phyloP scores from a whole-genome alignment of 2,797 vertebrate genomes.

The Lutjanus campechanus region DNA sequence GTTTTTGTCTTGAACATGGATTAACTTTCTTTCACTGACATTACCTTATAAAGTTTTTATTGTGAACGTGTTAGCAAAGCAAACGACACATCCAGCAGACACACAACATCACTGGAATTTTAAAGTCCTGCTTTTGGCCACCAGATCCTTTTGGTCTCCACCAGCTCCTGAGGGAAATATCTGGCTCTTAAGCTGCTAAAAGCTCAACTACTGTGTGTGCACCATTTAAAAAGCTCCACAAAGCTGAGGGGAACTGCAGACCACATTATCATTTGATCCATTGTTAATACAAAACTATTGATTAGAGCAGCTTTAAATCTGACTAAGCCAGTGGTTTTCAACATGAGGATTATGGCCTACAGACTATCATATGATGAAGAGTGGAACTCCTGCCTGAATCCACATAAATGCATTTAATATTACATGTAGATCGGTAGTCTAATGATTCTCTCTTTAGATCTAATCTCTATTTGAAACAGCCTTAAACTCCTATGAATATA shows the following conservation, averaged over 20 bases:
- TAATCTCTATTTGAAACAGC: not conserved
- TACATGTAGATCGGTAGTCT: not conserved
- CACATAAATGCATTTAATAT: not conserved
- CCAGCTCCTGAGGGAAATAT: constrained; percentile 28
- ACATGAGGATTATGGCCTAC: not conserved
- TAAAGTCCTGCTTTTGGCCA: not conserved
- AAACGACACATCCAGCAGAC: not conserved
- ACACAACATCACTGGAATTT: not conserved
- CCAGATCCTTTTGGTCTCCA: not conserved
- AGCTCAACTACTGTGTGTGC: not conserved
- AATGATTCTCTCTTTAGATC: not conserved
- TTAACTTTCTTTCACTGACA: not conserved
- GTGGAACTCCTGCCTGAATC: not conserved
- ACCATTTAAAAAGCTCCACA: not conserved
- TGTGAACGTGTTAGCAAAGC: not conserved
- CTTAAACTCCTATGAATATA: not conserved
- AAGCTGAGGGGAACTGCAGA: not conserved
- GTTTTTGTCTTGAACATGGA: not conserved
- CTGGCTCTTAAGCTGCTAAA: constrained; percentile 21
- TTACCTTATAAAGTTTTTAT: not conserved
- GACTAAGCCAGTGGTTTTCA: not conserved
- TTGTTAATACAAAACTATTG: constrained; percentile 21
- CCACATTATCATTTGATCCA: constrained; percentile 25
- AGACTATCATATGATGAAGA: not conserved
- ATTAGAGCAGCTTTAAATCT: constrained; percentile 7